Base-by-base conservation (phyloP, 2,797 vertebrate genomes). In the Erpetoichthys calabaricus region DNA sequence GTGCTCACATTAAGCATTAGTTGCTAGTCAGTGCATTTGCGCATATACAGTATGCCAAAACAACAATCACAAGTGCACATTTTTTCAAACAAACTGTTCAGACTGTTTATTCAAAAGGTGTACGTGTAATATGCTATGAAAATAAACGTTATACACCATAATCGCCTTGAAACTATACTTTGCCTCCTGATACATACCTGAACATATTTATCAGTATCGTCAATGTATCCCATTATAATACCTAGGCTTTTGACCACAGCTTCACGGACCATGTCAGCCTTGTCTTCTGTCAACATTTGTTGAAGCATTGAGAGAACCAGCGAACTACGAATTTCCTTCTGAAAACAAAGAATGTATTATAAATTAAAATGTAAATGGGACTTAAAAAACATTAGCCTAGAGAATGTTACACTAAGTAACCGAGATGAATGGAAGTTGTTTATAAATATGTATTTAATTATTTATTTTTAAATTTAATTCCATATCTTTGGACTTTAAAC, bases 291-390 rank as follows among this genome's bases (percentile, higher is more conserved):
- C 53, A 99, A 78, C 96, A 99, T 99, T 76, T 99, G 96, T 75
- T 99, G 95, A 66, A 99, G 74, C 93, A 99, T 99, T 67, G 96
- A 95, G 70, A 99, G 80, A 60, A 99, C 96, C 71, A 99, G 79
- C 0, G 95, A 98, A 76, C 94, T 98, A 64, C 96, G 90, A 56
- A 99, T 99, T 80, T 98, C 96, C 72, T 95, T 97, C 96, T 99
- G 77, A 65, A 78, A 72, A 58, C 45, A 69, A 71, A 59, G 1
- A 50, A 58, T 25, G 66, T 59, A 7, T 5, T 3, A 25, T 25
- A 25, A 25, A 25, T 25, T 25, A 25, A 25, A 25, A 25, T 1
- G 25, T 25, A 25, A 25, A 1, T 25, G 25, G 25, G 25, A 25
- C 25, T 25, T 25, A 25, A 25, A 25, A 25, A 25, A 25, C 1